phyloP scores from a whole-genome alignment of 1,140 invertebrate species.

The Trichonephila inaurata region DNA sequence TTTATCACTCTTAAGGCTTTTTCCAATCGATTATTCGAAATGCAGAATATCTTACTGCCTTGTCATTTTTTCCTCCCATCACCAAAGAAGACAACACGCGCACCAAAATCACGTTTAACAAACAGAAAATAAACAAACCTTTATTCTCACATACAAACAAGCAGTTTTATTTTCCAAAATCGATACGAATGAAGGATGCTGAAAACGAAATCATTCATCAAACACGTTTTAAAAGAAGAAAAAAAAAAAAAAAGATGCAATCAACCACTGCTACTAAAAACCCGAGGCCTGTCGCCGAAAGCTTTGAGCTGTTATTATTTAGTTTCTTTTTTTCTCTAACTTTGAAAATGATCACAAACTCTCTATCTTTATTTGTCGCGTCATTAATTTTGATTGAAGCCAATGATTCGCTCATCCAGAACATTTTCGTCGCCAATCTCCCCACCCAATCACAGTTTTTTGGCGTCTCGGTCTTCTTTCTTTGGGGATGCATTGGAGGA shows the following conservation, averaged over 20 bases:
- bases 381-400: conserved; percentile 40
- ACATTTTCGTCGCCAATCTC: not conserved
- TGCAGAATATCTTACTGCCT: not conserved
- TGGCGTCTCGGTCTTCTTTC: not conserved
- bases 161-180: not conserved
- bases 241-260: not conserved
- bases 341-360: not conserved
- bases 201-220: not conserved
- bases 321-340: not conserved
- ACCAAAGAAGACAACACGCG: no score
- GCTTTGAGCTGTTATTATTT: not conserved
- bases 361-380: not conserved
- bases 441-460: not conserved
- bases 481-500: not conserved
- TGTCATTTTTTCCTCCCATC: not conserved
- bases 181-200: not conserved
- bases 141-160: not conserved
- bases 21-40: not conserved
- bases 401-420: conserved; percentile 33
- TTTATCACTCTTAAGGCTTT: not conserved
- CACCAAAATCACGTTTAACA: not conserved
- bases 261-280: not conserved
- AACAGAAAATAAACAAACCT: not conserved
- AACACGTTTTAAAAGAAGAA: not conserved
- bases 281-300: not conserved